Evolutionary conservation across 2,797 vertebrate genomes (phyloP).

Genomic region (Gouania willdenowi): DNA sequence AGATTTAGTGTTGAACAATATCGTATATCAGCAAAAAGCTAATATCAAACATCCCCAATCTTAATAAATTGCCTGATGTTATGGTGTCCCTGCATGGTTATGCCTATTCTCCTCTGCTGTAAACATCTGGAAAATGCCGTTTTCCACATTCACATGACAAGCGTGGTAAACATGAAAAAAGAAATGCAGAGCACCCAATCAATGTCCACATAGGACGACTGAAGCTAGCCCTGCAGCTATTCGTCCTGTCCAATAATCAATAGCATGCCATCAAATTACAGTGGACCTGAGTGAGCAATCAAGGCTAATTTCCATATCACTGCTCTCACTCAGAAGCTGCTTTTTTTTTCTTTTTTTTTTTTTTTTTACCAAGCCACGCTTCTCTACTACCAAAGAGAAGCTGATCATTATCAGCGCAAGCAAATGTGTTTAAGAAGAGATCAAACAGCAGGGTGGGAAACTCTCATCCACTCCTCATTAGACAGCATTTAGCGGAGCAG

Average conservation of each 20-base stretch:
- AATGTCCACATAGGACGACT: not conserved
- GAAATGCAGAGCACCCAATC: slow-evolving; percentile 11
- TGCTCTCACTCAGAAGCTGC: not conserved
- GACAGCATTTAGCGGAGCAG: slow-evolving; percentile 7
- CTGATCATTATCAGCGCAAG: not conserved
- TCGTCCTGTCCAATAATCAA: slow-evolving; percentile 43
- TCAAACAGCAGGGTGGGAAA: not conserved
- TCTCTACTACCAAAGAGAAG: no score
- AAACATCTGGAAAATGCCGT: no score
- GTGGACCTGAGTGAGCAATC: not conserved
- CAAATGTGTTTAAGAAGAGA: slow-evolving; percentile 1
- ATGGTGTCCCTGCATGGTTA: no score
- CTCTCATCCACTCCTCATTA: slow-evolving; percentile 3
- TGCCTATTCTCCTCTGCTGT: no score
- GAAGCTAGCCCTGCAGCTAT: slow-evolving; percentile 22
- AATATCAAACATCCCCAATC: not conserved
- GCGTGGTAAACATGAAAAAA: not conserved
- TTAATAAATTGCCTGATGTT: not conserved
- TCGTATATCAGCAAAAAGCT: no score
- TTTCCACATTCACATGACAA: not conserved
- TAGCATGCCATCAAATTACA: slow-evolving; percentile 30
- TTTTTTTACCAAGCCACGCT: no score
- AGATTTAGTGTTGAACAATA: no score
- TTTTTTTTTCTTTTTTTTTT: no score
- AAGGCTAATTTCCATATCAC: slow-evolving; percentile 18